phyloP scores from a whole-genome alignment of 1,140 invertebrate species.

The Tenebrio molitor region DNA sequence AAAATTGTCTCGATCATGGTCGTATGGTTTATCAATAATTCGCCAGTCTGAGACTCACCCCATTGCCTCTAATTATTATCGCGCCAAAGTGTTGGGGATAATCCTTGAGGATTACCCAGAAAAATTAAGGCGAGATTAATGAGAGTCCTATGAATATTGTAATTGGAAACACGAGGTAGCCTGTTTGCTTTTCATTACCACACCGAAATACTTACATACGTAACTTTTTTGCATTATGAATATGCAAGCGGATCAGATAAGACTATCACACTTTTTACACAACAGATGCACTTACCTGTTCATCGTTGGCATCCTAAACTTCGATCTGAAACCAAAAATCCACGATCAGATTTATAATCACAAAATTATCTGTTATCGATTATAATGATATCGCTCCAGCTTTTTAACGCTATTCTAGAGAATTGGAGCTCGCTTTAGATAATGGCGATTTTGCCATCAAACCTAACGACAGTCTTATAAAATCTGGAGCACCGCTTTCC shows the following conservation, averaged over 20 bases:
- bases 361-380: too few relatives aligned
- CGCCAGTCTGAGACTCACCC: neutral
- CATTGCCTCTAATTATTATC: conserved; percentile 18
- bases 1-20: conserved; percentile 26
- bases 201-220: conserved; percentile 25
- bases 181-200: conserved; percentile 23
- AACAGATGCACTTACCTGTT: conserved; percentile 18
- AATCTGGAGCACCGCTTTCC: conserved; percentile 11
- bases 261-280: too few relatives aligned
- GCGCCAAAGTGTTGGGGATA: conserved; percentile 15
- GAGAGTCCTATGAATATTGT: conserved; percentile 28
- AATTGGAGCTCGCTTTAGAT: conserved; percentile 27
- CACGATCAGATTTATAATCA: too few relatives aligned
- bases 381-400: conserved; percentile 6
- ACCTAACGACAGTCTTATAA: conserved; percentile 27
- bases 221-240: conserved; percentile 8
- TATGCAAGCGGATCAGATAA: conserved; percentile 5
- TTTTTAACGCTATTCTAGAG: conserved; percentile 1
- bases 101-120: conserved; percentile 19
- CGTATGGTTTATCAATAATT: conserved; percentile 13
- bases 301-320: conserved; percentile 7
- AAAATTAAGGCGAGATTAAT: conserved; percentile 25
- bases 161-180: conserved; percentile 7
- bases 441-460: conserved; percentile 26
- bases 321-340: conserved; percentile 24